Base-by-base conservation (phyloP, 1,140 invertebrate species). In the Cepaea nemoralis region DNA sequence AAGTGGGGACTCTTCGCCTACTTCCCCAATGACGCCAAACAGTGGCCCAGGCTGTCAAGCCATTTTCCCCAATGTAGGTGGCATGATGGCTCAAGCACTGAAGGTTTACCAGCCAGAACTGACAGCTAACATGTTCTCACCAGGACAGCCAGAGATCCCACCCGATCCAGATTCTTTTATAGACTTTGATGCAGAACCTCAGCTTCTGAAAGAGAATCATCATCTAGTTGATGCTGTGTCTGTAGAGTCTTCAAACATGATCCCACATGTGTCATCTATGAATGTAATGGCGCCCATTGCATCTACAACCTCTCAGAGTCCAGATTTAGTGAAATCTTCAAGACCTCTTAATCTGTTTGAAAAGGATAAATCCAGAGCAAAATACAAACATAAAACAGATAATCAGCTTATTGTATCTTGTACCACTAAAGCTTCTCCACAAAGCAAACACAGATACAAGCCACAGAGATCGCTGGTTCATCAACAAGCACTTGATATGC, bases 401-500 rank as follows among this genome's bases (percentile, higher is more conserved):
- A 31, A 63, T 31, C 59, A 63, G n/a, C 59, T 6, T n/a, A 19
- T 12, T 74, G n/a, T 3, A 14, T 78, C 63, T n/a, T 5, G 48
- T 45, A 35, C 22, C 45, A 33, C 78, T 24, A 40, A 50, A 48
- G 0, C 78, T 31, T 69, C 78, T 3, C 67, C 67, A 50, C 40
- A 63, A 24, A 67, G 35, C 8, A 80, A 73, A 45, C 42, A 69
- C 0, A 79, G 66, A 69, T 39, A 42, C 1, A 39, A 69, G 6
- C 78, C 55, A 31, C 78, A 71, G 33, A 71, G 27, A 8, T 2
- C 59, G 33, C 35, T 80, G 24, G 78, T 80, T n/a, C 78, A 80
- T 27, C 78, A 80, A 33, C 78, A 67, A 27, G 78, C 78, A 24
- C 45, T 80, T 12, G 78, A 80, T 27, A 14, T 80, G 19, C 67